Conservation (phyloP, 2,888 invertebrate genomes). For the Standfussiana lucernea region DNA sequence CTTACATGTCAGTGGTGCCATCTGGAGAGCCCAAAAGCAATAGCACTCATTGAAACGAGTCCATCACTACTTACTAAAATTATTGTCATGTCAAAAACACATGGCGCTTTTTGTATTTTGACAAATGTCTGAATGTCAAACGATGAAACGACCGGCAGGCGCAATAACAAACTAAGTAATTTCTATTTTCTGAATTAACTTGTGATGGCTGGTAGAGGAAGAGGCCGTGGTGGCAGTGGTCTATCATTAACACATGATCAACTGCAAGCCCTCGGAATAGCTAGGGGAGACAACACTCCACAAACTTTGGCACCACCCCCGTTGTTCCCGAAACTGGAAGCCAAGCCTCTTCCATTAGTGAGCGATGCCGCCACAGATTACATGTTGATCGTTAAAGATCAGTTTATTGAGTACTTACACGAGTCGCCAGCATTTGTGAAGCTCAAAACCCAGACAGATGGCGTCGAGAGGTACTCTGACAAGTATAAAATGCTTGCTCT, state of each 20-base stretch:
- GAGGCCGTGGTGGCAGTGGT: conserved; percentile 89
- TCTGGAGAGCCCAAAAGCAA: not conserved
- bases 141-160: conserved; percentile 2
- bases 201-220: conserved; percentile 86
- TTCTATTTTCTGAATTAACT: conserved; percentile 10
- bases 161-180: rapidly evolving
- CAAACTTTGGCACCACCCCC: conserved; percentile 91
- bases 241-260: conserved; percentile 90
- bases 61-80: conserved; percentile 13
- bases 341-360: conserved; percentile 89
- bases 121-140: conserved; percentile 3
- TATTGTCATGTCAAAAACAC: conserved; percentile 34
- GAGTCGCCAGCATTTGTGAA: conserved; percentile 92
- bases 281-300: conserved; percentile 89
- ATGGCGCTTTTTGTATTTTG: conserved; percentile 19
- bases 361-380: conserved; percentile 92
- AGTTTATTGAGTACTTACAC: conserved; percentile 93
- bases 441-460: conserved; percentile 85
- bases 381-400: conserved; percentile 93
- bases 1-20: not conserved
- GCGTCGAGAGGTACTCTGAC: conserved; percentile 91
- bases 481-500: conserved; percentile 89
- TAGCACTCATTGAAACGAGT: not conserved
- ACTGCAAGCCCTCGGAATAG: conserved; percentile 90
- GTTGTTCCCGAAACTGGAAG: conserved; percentile 91